Base-by-base conservation (phyloP, 2,113 vertebrate species). In the Phaethornis superciliosus region DNA sequence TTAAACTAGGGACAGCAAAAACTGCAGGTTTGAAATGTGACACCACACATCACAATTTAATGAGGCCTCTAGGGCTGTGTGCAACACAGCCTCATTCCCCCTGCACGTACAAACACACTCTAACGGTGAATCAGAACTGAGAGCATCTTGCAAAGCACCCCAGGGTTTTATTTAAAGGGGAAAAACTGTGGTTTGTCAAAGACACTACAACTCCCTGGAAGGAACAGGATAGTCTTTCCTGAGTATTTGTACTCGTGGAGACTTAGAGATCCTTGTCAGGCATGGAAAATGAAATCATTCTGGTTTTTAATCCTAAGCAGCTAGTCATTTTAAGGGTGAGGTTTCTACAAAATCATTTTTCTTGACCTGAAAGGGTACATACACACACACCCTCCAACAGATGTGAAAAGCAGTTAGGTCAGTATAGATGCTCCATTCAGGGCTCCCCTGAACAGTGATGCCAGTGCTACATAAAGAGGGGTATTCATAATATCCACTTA, bases 41-140 rank as follows among this genome's bases (percentile, higher is more conserved):
- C 94, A 96, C 94, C 52, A 63, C 96, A 90, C 88, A 95, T 96
- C 96, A 96, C 85, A 92, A 96, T 96, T 96, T 97, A 97, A 97
- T 96, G 95, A 96, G 94, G 94, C 63, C 96, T 96, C 96, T 75
- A 96, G 95, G 92, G 96, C 94, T 81, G 72, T 2, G 30, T 83
- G 88, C 85, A 95, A 47, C 56, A 56, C 47, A 81, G 91, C 65
- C 63, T 89, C 84, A 10, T 83, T 93, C 93, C 81, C 86, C 67
- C 87, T 83, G 70, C 52, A 46, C 20, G 0, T 71, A 89, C 59
- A 78, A 37, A 84, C 67, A 82, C 92, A 81, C 59, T 90, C 88
- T 71, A 74, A 94, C 4, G 5, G 85, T 91, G 93, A 92, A 88
- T 91, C 90, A 92, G 83, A 93, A 93, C 35, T 1, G 0, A 86